Percentiles rank a stretch among this genome's conserved stretches.
Conservation (phyloP, 2,888 invertebrate species). For the Parnassius mnemosyne region DNA sequence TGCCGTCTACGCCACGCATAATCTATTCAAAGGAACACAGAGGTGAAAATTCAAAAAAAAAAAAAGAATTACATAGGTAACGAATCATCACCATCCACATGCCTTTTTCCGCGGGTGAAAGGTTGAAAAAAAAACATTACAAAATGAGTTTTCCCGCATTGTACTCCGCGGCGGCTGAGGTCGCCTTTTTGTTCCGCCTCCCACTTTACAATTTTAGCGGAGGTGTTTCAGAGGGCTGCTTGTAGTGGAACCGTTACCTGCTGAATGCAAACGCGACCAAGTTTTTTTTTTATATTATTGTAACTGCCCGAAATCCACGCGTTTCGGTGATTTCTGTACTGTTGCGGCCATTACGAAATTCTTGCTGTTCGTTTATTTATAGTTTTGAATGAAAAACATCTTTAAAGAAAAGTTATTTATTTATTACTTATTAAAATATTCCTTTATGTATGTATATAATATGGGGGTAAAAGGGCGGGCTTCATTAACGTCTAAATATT, state of each 20-base stretch:
- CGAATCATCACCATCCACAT: slow-evolving; percentile 37
- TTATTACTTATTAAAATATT: too few species aligned
- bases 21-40: slow-evolving; percentile 25
- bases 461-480: too few species aligned
- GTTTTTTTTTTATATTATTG: slow-evolving; percentile 20
- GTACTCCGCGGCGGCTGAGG: slow-evolving; percentile 30
- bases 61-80: slow-evolving; percentile 28
- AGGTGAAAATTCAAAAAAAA: slow-evolving; percentile 7
- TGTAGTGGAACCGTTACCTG: slow-evolving; percentile 14
- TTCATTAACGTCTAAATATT: too few species aligned
- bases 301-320: slow-evolving; percentile 11
- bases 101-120: slow-evolving; percentile 34
- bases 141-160: slow-evolving; percentile 39
- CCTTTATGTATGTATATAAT: too few species aligned
- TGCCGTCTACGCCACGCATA: slow-evolving; percentile 23
- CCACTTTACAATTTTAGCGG: slow-evolving; percentile 38
- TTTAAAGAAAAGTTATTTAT: too few species aligned
- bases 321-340: slow-evolving; percentile 9
- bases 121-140: slow-evolving; percentile 39
- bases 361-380: neutral
- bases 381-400: too few species aligned
- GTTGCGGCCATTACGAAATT: slow-evolving; percentile 6
- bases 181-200: slow-evolving; percentile 28
- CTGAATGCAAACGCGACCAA: slow-evolving; percentile 16
- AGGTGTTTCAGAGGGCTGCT: slow-evolving; percentile 36